Percentiles rank a stretch among this genome's conserved stretches.
These are phyloP conservation scores for Muscicapa comitata DNA, from an alignment of 2,797 vertebrate species.

Conservation along the genomic window DNA sequence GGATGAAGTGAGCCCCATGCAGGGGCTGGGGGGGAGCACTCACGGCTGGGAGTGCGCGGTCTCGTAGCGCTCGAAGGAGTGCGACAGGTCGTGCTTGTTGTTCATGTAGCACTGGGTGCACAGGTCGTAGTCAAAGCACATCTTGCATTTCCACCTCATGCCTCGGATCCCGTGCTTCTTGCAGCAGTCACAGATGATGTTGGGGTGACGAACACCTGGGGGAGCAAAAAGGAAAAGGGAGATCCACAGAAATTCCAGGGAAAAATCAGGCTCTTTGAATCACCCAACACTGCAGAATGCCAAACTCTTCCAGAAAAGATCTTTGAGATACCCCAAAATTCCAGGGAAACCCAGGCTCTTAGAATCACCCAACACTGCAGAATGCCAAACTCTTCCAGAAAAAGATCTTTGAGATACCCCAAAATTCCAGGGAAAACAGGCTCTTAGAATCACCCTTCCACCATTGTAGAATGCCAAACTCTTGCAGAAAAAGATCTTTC, in stretches of 20 bases:
- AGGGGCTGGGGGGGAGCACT: conserved; percentile 37
- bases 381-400: too few species aligned
- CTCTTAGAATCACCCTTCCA: not conserved
- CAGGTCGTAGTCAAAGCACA: conserved; percentile 96
- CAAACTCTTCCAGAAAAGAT: too few species aligned
- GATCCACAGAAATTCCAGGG: not conserved
- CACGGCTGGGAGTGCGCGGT: conserved; percentile 95
- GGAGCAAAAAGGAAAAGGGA: not conserved
- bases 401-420: too few species aligned
- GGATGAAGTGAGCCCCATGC: rapidly evolving
- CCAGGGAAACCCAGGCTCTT: not conserved
- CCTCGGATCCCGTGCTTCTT: conserved; percentile 97
- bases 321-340: not conserved
- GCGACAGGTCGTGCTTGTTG: conserved; percentile 91
- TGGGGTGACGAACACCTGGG: conserved; percentile 93
- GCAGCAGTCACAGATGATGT: conserved; percentile 98
- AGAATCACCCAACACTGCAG: not conserved
- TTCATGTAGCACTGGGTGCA: conserved; percentile 99
- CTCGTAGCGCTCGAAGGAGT: conserved; percentile 94
- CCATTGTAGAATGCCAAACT: not conserved
- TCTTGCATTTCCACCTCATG: conserved; percentile 98
- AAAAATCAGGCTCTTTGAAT: not conserved
- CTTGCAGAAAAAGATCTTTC: not conserved
- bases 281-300: too few species aligned
- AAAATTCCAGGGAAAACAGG: not conserved